Conservation (phyloP, 1,140 invertebrate genomes). For the Saccostrea glomerata region DNA sequence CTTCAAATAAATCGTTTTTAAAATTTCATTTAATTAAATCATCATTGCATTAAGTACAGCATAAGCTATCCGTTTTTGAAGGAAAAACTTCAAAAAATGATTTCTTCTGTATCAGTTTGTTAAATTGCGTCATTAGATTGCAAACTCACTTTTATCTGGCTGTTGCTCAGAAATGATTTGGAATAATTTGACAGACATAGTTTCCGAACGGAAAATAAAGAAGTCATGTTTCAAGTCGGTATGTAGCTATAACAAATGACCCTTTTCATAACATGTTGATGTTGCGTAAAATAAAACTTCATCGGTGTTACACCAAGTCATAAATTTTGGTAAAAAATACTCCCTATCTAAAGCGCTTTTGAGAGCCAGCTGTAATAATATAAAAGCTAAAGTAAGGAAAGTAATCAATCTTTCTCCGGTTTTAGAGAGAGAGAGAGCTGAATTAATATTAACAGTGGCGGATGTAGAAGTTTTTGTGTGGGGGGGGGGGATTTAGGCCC, state of each 20-base stretch:
- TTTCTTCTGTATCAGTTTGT: neutral
- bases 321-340: neutral
- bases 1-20: too few species aligned
- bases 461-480: too few species aligned
- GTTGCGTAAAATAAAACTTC: neutral
- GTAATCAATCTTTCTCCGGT: neutral
- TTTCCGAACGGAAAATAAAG: neutral
- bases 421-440: neutral
- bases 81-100: too few species aligned
- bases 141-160: neutral
- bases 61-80: neutral
- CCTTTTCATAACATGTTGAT: constrained; percentile 29
- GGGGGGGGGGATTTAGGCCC: too few species aligned
- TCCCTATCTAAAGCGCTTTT: neutral
- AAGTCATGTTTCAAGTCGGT: neutral
- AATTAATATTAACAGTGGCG: too few species aligned
- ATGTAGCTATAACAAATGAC: neutral
- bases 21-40: too few species aligned
- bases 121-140: neutral
- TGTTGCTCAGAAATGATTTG: neutral
- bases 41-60: too few species aligned
- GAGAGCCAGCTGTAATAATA: neutral
- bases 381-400: neutral
- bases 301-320: neutral
- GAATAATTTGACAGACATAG: neutral